These are phyloP conservation scores for Neosalanx taihuensis DNA, from an alignment of 2,797 vertebrate genomes.

Conservation along the genomic window DNA sequence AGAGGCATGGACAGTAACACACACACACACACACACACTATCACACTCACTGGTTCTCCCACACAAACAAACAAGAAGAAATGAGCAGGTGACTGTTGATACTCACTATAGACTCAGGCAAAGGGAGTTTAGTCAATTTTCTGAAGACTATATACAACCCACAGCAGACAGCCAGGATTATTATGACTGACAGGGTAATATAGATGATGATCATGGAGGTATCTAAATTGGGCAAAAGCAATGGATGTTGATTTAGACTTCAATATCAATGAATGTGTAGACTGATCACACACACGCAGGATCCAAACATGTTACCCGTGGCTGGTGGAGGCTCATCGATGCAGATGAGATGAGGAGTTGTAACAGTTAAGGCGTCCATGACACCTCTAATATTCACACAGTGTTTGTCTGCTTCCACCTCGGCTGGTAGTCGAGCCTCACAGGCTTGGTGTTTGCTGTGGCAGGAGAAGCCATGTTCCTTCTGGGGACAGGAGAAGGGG, in stretches of 20 bases:
- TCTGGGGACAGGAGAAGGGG: not conserved
- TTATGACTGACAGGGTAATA: not conserved
- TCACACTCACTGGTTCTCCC: not conserved
- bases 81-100: not conserved
- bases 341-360: not conserved
- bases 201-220: not conserved
- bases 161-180: not conserved
- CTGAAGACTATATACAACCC: not conserved
- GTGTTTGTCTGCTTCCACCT: not conserved
- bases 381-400: not conserved
- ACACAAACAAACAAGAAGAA: not conserved
- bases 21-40: not conserved
- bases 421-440: not conserved
- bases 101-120: slow-evolving; percentile 21
- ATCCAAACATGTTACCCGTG: not conserved
- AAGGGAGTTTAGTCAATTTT: not conserved
- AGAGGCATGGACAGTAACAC: no score
- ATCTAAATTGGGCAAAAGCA: slow-evolving; percentile 8
- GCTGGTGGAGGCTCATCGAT: not conserved
- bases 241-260: not conserved
- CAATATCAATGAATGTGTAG: not conserved
- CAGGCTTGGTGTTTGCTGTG: not conserved
- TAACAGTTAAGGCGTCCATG: not conserved
- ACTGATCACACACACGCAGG: not conserved
- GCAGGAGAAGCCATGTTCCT: not conserved